Base-by-base conservation (phyloP, 2,888 invertebrate species). In the Smittia sp. region DNA sequence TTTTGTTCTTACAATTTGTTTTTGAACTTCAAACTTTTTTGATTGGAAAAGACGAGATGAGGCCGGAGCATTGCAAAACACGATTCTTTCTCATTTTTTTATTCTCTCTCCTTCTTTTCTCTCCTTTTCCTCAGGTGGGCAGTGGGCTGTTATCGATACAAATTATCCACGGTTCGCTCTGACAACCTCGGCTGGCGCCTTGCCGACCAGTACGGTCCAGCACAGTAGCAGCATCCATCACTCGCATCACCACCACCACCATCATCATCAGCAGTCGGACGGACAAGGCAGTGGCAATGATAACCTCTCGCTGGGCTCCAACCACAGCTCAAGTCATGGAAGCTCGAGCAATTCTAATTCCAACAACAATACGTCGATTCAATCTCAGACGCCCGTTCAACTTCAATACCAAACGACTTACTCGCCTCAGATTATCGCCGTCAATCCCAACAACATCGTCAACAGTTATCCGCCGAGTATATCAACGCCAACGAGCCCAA, bases 81-180 rank as follows among this genome's bases (percentile, higher is more conserved):
- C 52, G 41, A 72, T 72, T 72, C 72, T 72, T 72, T 72, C 72
- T 72, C 72, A 72, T 72, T 72, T 72, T 72, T 72, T 72, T 58
- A 25, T 81, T 80, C 81, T 82, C 82, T 74, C 69, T 72, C 80
- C 58, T 58, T 58, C 22, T 58, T 58, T 22, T 84, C 83, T 86
- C 86, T 20, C 38, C 67, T 18, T 25, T 22, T 85, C 84, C 88
- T 87, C 89, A 91, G 91, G 90, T 86, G 88, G 90, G 85, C 91
- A 91, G 85, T 92, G 92, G 92, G 89, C 89, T 84, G 89, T 91
- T 86, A 87, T 91, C 88, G 91, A 92, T 86, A 89, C 90, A 83
- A 87, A 88, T 80, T 90, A 90, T 84, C 86, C 90, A 81, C 88
- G 90, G 81, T 90, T 89, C 85, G 85, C 88, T 81, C 86, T 86